Conservation (phyloP, 2,888 invertebrate genomes). For the Scaptomyza parva region DNA sequence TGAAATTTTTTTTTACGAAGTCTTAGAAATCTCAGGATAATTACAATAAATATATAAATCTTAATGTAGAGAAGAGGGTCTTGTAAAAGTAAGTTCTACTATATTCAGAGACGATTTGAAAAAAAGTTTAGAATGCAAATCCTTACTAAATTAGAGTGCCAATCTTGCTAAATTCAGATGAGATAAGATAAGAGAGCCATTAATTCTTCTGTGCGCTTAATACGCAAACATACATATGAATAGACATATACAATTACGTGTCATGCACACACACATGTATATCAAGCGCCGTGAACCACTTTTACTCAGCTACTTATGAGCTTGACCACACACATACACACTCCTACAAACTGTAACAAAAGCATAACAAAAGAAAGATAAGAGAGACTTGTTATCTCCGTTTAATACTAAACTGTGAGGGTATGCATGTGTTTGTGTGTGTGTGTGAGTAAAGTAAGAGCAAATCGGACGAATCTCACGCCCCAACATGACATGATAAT, state of each 20-base stretch:
- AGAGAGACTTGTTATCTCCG: slow-evolving; percentile 12
- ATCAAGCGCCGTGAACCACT: slow-evolving; percentile 37
- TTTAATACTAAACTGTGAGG: not conserved
- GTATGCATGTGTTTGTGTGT: not conserved
- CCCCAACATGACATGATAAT: slow-evolving; percentile 1
- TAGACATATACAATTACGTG: not conserved
- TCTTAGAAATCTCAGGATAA: no score
- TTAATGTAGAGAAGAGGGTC: no score
- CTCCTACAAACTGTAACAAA: slow-evolving; percentile 43
- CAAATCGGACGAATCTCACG: slow-evolving; percentile 19
- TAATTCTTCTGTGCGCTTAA: no score
- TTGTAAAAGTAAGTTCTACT: no score
- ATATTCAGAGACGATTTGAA: no score
- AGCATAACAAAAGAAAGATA: slow-evolving; percentile 68
- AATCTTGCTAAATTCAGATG: no score
- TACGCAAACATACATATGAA: not conserved
- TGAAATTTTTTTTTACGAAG: no score
- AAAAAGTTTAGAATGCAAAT: no score
- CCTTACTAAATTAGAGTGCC: no score
- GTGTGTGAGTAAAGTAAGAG: slow-evolving; percentile 46
- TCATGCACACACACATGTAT: no score
- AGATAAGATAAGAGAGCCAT: no score
- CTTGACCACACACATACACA: slow-evolving; percentile 57
- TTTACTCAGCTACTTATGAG: slow-evolving; percentile 50
- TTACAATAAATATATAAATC: no score